Conservation (phyloP, 2,797 vertebrate species). For the Hydrocynus forskahlii region DNA sequence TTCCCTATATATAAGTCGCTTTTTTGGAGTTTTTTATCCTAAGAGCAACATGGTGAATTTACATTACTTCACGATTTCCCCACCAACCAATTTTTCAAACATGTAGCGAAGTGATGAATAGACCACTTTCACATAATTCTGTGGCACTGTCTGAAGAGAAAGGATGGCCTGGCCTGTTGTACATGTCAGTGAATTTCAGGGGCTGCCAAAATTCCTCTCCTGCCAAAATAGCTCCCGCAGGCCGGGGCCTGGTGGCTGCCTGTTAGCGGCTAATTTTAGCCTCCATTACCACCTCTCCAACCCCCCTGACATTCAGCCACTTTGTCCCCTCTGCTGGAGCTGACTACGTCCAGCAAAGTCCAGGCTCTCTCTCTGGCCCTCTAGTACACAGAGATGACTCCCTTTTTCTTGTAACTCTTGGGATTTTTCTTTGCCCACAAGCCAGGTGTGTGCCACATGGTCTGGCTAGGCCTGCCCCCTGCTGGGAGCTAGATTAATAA, state of each 20-base stretch:
- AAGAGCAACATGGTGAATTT: too few relatives aligned
- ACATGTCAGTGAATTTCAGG: slow-evolving; percentile 20
- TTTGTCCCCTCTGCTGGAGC: slow-evolving; percentile 20
- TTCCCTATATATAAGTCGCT: too few relatives aligned
- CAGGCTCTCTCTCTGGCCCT: not conserved
- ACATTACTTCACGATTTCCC: too few relatives aligned
- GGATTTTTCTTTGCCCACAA: not conserved
- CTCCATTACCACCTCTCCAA: slow-evolving; percentile 21
- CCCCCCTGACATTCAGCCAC: slow-evolving; percentile 17
- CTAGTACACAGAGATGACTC: not conserved
- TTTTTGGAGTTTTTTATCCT: too few relatives aligned
- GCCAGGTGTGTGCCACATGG: not conserved
- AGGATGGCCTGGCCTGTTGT: not conserved
- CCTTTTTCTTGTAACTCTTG: not conserved
- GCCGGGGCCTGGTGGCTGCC: slow-evolving; percentile 15
- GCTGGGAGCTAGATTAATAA: not conserved
- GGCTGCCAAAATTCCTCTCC: slow-evolving; percentile 24
- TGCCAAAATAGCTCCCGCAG: slow-evolving; percentile 42
- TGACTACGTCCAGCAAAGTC: not conserved
- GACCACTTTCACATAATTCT: not conserved
- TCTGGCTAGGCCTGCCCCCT: not conserved
- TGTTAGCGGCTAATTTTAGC: slow-evolving; percentile 39
- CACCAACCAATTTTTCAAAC: too few relatives aligned
- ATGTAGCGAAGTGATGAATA: not conserved
- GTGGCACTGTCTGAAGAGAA: not conserved